These are phyloP conservation scores for Willisornis vidua DNA, from an alignment of 2,113 vertebrate genomes.

Conservation along the genomic window DNA sequence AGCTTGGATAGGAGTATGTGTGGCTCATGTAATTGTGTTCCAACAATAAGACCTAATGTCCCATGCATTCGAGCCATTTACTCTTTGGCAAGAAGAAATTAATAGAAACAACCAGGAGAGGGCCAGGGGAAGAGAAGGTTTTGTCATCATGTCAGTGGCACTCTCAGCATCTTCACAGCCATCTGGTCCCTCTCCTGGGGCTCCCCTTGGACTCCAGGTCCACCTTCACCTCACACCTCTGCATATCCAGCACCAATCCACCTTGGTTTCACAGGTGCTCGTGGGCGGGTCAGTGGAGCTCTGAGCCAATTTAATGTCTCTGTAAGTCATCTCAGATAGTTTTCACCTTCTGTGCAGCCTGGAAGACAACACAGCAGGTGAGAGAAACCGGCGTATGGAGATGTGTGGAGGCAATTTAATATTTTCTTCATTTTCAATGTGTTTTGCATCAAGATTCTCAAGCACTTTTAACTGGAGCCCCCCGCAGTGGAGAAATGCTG, in stretches of 20 bases:
- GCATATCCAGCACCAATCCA: accelerated
- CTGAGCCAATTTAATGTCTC: neutral
- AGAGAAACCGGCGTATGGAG: neutral
- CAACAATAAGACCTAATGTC: neutral
- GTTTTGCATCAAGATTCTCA: neutral
- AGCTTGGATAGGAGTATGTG: neutral
- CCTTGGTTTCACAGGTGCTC: neutral
- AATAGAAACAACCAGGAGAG: neutral
- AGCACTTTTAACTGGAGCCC: neutral
- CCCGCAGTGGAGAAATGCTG: neutral
- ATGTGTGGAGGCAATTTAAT: neutral
- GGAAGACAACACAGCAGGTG: neutral
- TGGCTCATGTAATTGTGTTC: neutral
- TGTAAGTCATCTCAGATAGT: neutral
- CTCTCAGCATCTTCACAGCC: neutral
- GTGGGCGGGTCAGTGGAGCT: accelerated
- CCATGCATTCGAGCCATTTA: neutral
- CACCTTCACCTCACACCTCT: neutral
- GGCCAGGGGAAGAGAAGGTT: neutral
- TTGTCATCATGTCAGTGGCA: neutral
- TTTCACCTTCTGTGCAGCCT: neutral
- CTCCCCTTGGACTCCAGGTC: neutral
- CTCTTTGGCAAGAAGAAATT: neutral
- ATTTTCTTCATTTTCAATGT: neutral
- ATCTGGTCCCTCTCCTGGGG: neutral